Evolutionary conservation across 2,113 vertebrate species (phyloP).

Genomic region (Myiozetetes cayanensis): DNA sequence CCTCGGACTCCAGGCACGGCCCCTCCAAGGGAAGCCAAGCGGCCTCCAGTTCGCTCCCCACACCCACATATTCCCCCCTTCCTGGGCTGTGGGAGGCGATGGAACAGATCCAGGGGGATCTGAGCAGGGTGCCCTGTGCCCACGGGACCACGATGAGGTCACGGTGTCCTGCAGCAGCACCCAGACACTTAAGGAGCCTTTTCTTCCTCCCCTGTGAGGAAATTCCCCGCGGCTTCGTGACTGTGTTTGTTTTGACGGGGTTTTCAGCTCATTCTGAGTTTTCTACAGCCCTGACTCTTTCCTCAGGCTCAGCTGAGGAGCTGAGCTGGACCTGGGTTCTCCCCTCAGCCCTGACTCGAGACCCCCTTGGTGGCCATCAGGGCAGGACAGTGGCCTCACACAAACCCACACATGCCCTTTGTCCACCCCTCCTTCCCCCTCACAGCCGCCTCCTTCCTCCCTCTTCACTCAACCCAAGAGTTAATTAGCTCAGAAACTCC

Average conservation of each 20-base stretch:
- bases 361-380: accelerated
- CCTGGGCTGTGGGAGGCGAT: accelerated
- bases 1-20: neutral
- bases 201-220: neutral
- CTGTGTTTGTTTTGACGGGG: neutral
- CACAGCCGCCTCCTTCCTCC: neutral
- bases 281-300: accelerated
- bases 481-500: neutral
- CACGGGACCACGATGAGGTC: neutral
- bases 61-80: accelerated
- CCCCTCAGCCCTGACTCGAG: accelerated
- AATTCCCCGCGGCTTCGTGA: neutral
- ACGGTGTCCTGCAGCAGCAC: neutral
- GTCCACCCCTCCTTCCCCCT: neutral
- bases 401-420: neutral
- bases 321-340: accelerated
- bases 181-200: neutral
- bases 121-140: neutral
- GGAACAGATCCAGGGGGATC: neutral
- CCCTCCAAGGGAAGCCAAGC: neutral
- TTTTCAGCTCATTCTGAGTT: neutral
- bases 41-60: neutral
- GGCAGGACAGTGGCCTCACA: neutral
- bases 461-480: no score
- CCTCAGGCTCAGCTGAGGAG: neutral